A percentile compares a stretch with the other conserved stretches of the same genome.
These are phyloP conservation scores for Pseudomyrmex pallidus DNA, from an alignment of 1,140 invertebrate species.

Conservation along the genomic window DNA sequence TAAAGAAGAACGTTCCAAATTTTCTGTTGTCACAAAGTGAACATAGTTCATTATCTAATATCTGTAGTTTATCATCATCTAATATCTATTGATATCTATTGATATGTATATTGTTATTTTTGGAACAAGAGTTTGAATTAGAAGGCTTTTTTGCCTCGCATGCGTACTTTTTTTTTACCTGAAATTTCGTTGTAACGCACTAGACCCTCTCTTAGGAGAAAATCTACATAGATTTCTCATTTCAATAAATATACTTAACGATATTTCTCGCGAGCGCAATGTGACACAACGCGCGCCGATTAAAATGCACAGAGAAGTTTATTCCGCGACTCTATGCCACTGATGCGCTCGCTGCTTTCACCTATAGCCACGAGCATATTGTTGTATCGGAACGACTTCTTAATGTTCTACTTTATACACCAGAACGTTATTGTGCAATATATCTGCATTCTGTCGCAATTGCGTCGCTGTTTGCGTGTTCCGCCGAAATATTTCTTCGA, in stretches of 20 bases:
- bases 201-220: no score
- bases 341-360: slow-evolving; percentile 45
- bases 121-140: no score
- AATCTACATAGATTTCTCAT: no score
- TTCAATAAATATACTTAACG: neutral
- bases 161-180: no score
- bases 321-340: neutral
- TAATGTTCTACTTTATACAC: slow-evolving; percentile 8
- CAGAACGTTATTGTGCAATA: slow-evolving; percentile 49
- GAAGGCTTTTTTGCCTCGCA: no score
- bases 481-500: slow-evolving; percentile 10
- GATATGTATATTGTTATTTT: no score
- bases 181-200: no score
- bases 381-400: slow-evolving; percentile 16
- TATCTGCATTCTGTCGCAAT: slow-evolving; percentile 33
- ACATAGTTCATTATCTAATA: no score
- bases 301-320: slow-evolving; percentile 7
- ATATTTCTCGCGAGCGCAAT: neutral
- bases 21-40: neutral
- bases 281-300: slow-evolving; percentile 1
- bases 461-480: neutral
- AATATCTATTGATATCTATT: no score
- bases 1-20: neutral
- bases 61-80: no score
- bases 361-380: slow-evolving; percentile 7